Evolutionary conservation across 2,888 invertebrate genomes (phyloP).

Genomic region (Epinotia nisella): DNA sequence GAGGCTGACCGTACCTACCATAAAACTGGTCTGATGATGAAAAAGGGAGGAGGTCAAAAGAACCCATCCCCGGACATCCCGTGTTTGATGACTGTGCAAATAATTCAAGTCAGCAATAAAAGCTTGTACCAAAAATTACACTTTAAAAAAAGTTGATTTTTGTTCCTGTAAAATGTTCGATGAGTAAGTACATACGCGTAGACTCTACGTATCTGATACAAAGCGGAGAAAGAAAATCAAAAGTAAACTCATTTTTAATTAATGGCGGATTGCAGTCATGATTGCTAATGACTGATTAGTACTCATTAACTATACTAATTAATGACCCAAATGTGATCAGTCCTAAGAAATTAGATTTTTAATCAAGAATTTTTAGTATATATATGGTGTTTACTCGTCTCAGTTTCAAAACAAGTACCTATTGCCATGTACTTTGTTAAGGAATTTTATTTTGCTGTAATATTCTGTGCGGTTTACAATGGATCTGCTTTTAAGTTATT

Average conservation of each 20-base stretch:
- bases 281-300: not conserved
- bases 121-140: too few relatives aligned
- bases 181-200: too few relatives aligned
- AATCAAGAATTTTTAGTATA: conserved; percentile 1
- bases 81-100: too few relatives aligned
- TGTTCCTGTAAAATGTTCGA: too few relatives aligned
- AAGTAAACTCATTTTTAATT: not conserved
- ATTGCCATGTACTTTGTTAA: not conserved
- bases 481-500: conserved; percentile 12
- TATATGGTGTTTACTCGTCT: not conserved
- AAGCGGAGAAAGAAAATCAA: not conserved
- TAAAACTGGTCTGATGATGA: too few relatives aligned
- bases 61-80: too few relatives aligned
- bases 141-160: too few relatives aligned
- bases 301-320: not conserved
- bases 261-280: conserved; percentile 1
- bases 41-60: too few relatives aligned
- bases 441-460: not conserved
- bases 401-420: not conserved
- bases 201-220: not conserved
- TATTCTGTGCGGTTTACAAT: not conserved
- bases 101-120: too few relatives aligned
- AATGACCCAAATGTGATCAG: not conserved
- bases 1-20: too few relatives aligned
- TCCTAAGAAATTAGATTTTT: conserved; percentile 18